Evolutionary conservation across 2,113 vertebrate species (phyloP).

Genomic region (Charina bottae): DNA sequence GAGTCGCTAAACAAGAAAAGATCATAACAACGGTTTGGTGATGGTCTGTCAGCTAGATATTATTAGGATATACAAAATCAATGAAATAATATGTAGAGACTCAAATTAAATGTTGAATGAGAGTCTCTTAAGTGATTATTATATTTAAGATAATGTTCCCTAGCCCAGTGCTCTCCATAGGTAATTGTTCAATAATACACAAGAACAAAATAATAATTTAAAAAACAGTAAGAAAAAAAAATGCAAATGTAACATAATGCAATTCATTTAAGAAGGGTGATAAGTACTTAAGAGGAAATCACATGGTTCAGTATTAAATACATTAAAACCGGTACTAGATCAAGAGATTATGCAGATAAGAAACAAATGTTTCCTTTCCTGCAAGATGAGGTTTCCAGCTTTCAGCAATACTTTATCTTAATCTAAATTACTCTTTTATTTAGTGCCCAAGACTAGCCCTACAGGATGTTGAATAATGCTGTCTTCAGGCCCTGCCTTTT

Average conservation of each 20-base stretch:
- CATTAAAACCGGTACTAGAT: constrained; percentile 1
- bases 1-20: not conserved
- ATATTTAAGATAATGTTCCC: not conserved
- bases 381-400: constrained; percentile 62
- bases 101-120: not conserved
- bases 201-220: not conserved
- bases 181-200: not conserved
- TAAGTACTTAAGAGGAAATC: not conserved
- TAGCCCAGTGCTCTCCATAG: not conserved
- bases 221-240: not conserved
- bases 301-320: not conserved
- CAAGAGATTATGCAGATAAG: not conserved
- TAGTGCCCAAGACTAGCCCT: constrained; percentile 44
- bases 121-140: not conserved
- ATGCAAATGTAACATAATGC: not conserved
- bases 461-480: constrained; percentile 69
- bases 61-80: not conserved
- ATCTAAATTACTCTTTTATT: constrained; percentile 28
- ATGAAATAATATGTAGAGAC: not conserved
- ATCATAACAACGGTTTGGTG: not conserved
- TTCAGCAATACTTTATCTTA: constrained; percentile 46
- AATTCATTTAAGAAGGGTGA: not conserved
- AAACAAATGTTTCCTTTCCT: not conserved
- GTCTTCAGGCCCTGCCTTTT: constrained; percentile 64
- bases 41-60: not conserved